Conservation (phyloP, 2,113 vertebrate genomes). For the Mixornis gularis region DNA sequence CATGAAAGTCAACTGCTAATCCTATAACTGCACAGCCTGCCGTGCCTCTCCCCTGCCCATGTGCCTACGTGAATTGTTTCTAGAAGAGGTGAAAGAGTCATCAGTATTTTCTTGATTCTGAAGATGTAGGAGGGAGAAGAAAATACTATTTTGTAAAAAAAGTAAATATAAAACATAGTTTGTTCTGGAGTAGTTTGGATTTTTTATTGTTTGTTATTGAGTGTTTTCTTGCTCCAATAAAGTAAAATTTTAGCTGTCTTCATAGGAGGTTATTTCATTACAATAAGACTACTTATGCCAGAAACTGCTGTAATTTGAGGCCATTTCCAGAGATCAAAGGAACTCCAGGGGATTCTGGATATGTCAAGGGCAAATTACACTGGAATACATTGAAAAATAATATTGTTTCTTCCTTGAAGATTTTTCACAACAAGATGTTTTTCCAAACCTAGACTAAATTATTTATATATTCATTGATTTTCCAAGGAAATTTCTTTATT, state of each 20-base stretch:
- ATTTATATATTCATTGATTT: not conserved
- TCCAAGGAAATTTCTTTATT: not conserved
- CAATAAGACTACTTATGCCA: not conserved
- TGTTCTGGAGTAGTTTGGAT: not conserved
- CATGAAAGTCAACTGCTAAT: not conserved
- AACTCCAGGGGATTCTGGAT: not conserved
- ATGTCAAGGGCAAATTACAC: not conserved
- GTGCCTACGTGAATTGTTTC: not conserved
- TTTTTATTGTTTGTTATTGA: not conserved
- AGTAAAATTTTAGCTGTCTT: not conserved
- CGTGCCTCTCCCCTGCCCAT: not conserved
- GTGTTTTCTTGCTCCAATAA: not conserved
- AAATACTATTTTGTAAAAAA: not conserved
- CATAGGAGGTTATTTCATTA: not conserved
- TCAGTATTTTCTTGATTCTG: not conserved
- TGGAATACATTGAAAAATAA: not conserved
- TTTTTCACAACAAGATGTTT: not conserved
- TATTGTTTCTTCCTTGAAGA: not conserved
- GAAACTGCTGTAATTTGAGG: not conserved
- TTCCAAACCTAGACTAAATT: not conserved
- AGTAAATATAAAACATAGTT: not conserved
- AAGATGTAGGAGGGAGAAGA: not conserved
- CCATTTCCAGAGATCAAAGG: not conserved
- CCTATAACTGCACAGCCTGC: not conserved
- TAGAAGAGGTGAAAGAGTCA: not conserved